Evolutionary conservation across 2,113 vertebrate genomes (phyloP), one percentile per base, ranked within the genome.

Genomic region (Grantiella picta): DNA sequence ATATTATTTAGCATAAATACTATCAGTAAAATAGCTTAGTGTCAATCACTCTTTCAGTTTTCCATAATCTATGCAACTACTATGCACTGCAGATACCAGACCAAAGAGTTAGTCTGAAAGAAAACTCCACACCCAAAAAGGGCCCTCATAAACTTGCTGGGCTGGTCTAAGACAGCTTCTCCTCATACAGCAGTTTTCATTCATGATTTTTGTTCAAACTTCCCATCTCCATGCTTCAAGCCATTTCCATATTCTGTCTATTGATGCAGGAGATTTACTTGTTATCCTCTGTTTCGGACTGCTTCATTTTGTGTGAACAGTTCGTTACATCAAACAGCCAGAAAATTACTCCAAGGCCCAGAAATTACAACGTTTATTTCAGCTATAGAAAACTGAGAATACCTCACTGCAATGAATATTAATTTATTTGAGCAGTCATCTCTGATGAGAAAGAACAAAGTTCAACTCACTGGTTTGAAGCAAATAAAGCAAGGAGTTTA

Each of bases 401-500:
- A 91, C 8, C 33, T 90, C 63, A 90, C 29, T 72, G 36, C 66
- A 91, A 60, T 38, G 23, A 89, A 75, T 79, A 85, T 36, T 68
- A 68, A 85, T 93, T 94, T 84, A 84, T 84, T 85, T 88, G 66
- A 93, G 61, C 33, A 81, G 68, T 47, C 47, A 70, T n/a, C 42
- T 97, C 82, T 57, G 63, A 76, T 81, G 38, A 85, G 50, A 83
- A 93, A 86, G 33, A 95, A 47, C 25, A 75, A 93, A 93, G 64
- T 90, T 90, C 68, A 89, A 56, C 63, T 42, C 61, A 73, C 8
- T 81, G 75, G 53, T 82, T 57, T 61, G 45, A 82, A 88, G 57
- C 44, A 79, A 88, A 75, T 23, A 94, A 79, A 82, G 40, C 33
- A 81, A 73, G 49, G 50, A 80, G 25, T 79, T 88, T 38, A 90